phyloP scores from a whole-genome alignment of 2,797 vertebrate species.

The Tragopan temminckii region DNA sequence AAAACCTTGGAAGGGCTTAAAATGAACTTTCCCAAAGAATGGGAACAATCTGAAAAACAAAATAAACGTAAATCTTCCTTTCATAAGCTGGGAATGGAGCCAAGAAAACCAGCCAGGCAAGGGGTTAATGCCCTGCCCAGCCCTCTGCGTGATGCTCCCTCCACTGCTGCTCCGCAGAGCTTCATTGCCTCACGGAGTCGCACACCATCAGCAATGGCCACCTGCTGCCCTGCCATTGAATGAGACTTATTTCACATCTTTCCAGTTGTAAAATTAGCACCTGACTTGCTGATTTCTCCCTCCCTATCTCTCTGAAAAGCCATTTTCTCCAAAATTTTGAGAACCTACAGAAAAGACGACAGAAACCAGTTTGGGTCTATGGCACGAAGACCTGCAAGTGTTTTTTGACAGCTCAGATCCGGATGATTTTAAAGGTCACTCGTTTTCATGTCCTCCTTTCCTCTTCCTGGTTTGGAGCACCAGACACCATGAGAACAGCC shows the following conservation, averaged over 20 bases:
- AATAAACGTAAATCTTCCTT: not conserved
- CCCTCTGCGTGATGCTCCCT: not conserved
- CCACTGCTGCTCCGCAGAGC: not conserved
- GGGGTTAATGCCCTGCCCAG: not conserved
- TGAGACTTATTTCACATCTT: not conserved
- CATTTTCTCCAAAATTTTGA: not conserved
- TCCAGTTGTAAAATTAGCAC: conserved; percentile 15
- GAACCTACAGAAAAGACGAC: not conserved
- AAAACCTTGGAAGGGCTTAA: not conserved
- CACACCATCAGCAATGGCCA: not conserved
- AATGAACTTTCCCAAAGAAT: not conserved
- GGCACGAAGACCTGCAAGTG: conserved; percentile 1
- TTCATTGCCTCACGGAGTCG: not conserved
- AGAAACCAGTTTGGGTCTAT: not conserved
- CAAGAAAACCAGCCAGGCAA: not conserved
- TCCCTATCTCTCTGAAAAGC: not conserved
- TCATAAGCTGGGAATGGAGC: not conserved
- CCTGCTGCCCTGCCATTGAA: not conserved
- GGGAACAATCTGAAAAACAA: not conserved
- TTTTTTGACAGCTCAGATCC: not conserved
- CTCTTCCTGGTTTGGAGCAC: not conserved
- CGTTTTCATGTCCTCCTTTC: not conserved
- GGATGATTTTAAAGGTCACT: conserved; percentile 19
- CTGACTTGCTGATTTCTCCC: not conserved
- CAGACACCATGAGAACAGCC: not conserved